Conservation (phyloP, 2,797 vertebrate species). For the Spinus pinus region DNA sequence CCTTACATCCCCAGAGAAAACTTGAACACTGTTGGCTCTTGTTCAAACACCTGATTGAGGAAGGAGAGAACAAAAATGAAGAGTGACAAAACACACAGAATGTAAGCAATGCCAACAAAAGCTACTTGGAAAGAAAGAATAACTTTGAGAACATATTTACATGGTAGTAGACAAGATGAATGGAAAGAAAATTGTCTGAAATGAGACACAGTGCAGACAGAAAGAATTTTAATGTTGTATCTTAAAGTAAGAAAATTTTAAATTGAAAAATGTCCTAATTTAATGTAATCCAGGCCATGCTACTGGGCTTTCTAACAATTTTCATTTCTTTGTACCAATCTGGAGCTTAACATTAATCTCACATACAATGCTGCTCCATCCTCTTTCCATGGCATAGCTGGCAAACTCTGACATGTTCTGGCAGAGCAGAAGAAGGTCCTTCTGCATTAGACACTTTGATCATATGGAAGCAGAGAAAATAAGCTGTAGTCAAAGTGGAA, state of each 20-base stretch:
- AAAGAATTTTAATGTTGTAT: neutral
- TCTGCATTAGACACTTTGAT: constrained; percentile 17
- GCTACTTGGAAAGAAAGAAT: neutral
- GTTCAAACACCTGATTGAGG: constrained; percentile 14
- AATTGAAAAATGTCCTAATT: neutral
- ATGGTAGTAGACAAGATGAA: neutral
- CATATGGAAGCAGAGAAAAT: neutral
- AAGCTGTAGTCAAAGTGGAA: neutral
- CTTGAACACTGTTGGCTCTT: neutral
- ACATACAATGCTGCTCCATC: neutral
- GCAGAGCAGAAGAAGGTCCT: neutral
- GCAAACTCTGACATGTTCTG: neutral
- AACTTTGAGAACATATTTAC: neutral
- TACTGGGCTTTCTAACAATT: neutral
- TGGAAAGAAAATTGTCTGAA: constrained; percentile 27
- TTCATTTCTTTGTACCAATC: neutral
- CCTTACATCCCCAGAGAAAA: constrained; percentile 12
- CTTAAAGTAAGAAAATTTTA: neutral
- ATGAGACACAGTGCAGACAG: neutral
- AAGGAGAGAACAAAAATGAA: neutral
- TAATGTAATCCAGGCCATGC: neutral
- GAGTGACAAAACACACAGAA: constrained; percentile 3
- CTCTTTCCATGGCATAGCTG: neutral
- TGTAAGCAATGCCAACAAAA: neutral
- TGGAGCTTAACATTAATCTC: neutral